A percentile compares a stretch with the other conserved stretches of the same genome.
Evolutionary conservation across 2,113 vertebrate genomes (phyloP).

Genomic region (Hassar affinis): DNA sequence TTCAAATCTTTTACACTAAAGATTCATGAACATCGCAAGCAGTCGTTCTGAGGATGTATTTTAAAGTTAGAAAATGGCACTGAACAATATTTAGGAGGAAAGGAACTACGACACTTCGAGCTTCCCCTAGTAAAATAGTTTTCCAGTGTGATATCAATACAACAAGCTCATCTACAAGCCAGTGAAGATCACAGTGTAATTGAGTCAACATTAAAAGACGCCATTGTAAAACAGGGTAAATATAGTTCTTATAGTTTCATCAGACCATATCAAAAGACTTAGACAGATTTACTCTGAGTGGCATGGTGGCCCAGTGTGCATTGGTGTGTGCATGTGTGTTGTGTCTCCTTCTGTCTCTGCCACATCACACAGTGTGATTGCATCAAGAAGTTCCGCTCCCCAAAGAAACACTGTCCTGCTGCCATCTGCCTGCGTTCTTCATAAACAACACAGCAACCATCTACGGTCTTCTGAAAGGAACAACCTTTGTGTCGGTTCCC

Average conservation of each 20-base stretch:
- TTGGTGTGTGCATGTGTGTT: constrained; percentile 35
- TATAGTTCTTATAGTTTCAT: background rate
- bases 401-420: background rate
- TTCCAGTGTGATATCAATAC: background rate
- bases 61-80: background rate
- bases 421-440: constrained; percentile 12
- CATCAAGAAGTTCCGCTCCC: background rate
- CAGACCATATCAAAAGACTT: background rate
- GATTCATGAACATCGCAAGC: background rate
- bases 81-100: background rate
- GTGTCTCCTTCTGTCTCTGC: constrained; percentile 48
- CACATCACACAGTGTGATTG: constrained; percentile 34
- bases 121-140: too few relatives aligned
- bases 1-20: background rate
- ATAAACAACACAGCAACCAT: constrained; percentile 32
- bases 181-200: background rate
- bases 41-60: background rate
- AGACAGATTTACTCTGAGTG: background rate
- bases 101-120: too few relatives aligned
- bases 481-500: constrained; percentile 4
- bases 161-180: background rate
- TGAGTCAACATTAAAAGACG: background rate
- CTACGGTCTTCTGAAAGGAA: constrained; percentile 26
- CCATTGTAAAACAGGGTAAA: background rate
- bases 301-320: background rate